A percentile compares a stretch with the other conserved stretches of the same genome.
Evolutionary conservation across 2,888 invertebrate genomes (phyloP).

Genomic region (Agrochola lychnidis): DNA sequence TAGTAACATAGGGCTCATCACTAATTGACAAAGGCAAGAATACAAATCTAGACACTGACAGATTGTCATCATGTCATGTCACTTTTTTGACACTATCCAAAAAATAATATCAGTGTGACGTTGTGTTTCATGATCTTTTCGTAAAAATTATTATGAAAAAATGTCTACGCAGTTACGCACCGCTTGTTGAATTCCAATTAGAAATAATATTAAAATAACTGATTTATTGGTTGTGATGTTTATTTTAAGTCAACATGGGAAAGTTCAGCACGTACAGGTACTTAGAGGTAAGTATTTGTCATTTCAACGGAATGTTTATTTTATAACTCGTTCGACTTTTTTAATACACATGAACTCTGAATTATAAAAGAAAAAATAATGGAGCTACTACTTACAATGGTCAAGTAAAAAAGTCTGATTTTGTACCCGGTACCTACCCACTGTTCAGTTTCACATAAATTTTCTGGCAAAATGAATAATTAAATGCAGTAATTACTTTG

Average conservation of each 20-base stretch:
- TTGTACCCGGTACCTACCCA: neutral
- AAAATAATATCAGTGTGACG: slow-evolving; percentile 31
- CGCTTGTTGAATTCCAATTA: slow-evolving; percentile 38
- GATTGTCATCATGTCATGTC: slow-evolving; percentile 18
- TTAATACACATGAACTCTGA: neutral
- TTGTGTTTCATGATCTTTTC: slow-evolving; percentile 22
- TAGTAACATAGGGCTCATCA: neutral
- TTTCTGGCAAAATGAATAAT: neutral
- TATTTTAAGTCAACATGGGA: slow-evolving; percentile 86
- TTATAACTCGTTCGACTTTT: neutral
- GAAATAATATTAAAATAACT: slow-evolving; percentile 39
- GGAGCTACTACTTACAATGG: no score
- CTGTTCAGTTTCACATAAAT: neutral
- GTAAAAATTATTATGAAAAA: slow-evolving; percentile 27
- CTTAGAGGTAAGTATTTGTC: slow-evolving; percentile 84
- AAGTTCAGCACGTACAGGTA: slow-evolving; percentile 90
- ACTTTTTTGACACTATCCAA: slow-evolving; percentile 24
- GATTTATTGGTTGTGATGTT: slow-evolving; percentile 83
- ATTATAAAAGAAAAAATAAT: neutral
- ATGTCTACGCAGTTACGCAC: slow-evolving; percentile 42
- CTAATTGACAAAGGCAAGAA: slow-evolving; percentile 14
- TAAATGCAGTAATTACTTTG: neutral
- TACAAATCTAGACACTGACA: neutral
- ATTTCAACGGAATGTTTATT: slow-evolving; percentile 36
- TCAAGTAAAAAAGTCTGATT: neutral